A percentile compares a stretch with the other conserved stretches of the same genome.
Evolutionary conservation across 2,113 vertebrate genomes (phyloP).

Genomic region (Poecilia latipinna): DNA sequence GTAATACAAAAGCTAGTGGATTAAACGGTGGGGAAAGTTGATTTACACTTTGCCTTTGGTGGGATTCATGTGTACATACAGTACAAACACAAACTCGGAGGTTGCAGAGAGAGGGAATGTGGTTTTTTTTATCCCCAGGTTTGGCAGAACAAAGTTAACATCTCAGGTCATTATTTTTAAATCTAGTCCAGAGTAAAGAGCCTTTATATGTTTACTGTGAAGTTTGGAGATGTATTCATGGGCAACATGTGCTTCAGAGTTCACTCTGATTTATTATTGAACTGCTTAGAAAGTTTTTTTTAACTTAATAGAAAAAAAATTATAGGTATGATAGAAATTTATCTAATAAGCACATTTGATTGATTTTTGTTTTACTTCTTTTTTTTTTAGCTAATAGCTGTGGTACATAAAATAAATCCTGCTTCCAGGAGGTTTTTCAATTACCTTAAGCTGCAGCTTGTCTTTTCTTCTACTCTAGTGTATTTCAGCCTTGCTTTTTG

Average conservation of each 20-base stretch:
- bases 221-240: neutral
- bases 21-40: constrained; percentile 67
- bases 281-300: neutral
- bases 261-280: neutral
- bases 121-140: neutral
- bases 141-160: neutral
- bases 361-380: too few relatives aligned
- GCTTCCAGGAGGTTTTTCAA: constrained; percentile 27
- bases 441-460: constrained; percentile 20
- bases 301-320: neutral
- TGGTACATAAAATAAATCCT: neutral
- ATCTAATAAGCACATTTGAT: neutral
- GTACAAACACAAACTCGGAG: constrained; percentile 6
- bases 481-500: constrained; percentile 2
- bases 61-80: constrained; percentile 51
- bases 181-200: neutral
- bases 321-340: neutral
- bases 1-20: constrained; percentile 78
- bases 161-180: constrained; percentile 3
- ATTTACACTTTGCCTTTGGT: constrained; percentile 66
- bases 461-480: constrained; percentile 14
- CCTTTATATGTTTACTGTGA: neutral
- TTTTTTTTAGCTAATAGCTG: neutral
- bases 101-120: neutral
- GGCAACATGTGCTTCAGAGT: neutral